Percentiles rank a stretch among this genome's conserved stretches.
phyloP scores from a whole-genome alignment of 2,113 vertebrate genomes.

The Pygoscelis antarcticus region DNA sequence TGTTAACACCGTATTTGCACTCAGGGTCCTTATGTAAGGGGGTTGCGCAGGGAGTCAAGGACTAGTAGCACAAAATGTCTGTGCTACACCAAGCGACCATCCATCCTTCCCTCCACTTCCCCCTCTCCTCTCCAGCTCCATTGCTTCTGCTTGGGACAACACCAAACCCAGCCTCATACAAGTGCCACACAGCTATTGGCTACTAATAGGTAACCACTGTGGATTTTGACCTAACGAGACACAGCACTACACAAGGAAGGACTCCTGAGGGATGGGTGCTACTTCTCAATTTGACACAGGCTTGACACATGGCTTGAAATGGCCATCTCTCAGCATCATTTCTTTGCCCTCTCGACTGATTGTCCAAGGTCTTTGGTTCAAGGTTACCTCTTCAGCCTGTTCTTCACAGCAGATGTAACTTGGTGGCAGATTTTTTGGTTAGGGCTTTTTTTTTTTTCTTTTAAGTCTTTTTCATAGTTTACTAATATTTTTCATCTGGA shows the following conservation, averaged over 20 bases:
- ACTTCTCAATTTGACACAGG: neutral
- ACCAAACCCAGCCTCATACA: neutral
- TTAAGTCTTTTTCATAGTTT: neutral
- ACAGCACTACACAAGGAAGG: neutral
- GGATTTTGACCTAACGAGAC: neutral
- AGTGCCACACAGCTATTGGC: neutral
- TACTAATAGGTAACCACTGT: neutral
- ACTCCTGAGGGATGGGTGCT: neutral
- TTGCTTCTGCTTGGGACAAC: neutral
- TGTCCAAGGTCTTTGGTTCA: neutral
- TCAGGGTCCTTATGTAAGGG: neutral
- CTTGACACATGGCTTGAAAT: neutral
- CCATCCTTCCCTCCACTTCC: neutral
- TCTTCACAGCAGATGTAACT: neutral
- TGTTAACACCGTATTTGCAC: neutral
- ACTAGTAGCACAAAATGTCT: neutral
- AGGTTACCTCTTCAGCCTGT: neutral
- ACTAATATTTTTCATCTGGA: neutral
- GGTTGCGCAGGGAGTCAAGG: neutral
- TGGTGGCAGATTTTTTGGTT: neutral
- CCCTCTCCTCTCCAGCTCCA: neutral
- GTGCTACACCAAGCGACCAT: neutral
- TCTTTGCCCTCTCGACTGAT: neutral
- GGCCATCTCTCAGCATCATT: neutral
- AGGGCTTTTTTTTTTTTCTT: neutral